phyloP scores from a whole-genome alignment of 2,888 invertebrate species.

The Synergus laeviventris region DNA sequence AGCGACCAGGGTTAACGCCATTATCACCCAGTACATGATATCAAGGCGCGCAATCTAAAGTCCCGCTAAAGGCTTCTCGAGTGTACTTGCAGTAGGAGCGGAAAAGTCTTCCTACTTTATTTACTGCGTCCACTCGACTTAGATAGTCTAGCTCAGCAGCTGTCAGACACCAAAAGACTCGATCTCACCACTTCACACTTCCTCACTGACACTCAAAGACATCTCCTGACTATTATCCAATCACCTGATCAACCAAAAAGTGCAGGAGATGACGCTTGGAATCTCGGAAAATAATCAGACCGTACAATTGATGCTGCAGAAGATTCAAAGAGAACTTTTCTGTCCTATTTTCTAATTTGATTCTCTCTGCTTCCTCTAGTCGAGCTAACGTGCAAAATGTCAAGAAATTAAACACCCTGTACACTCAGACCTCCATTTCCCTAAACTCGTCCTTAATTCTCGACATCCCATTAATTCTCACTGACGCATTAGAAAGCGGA shows the following conservation, averaged over 20 bases:
- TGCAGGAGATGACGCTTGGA: too few relatives aligned
- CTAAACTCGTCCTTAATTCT: conserved; percentile 15
- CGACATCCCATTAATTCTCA: conserved; percentile 6
- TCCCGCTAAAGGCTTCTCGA: conserved; percentile 35
- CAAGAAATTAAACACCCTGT: not conserved
- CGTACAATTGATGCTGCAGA: too few relatives aligned
- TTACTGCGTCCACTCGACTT: conserved; percentile 38
- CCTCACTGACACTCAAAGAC: conserved; percentile 53
- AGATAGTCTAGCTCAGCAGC: conserved; percentile 41
- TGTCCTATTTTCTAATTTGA: too few relatives aligned
- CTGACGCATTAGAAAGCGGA: conserved; percentile 34
- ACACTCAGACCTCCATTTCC: not conserved
- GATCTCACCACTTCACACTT: conserved; percentile 56
- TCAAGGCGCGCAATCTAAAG: conserved; percentile 30
- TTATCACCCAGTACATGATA: conserved; percentile 11
- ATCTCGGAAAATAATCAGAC: too few relatives aligned
- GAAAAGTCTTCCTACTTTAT: conserved; percentile 54
- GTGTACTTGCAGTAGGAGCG: conserved; percentile 34
- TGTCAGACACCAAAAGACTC: conserved; percentile 38
- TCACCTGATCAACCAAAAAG: too few relatives aligned
- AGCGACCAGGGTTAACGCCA: conserved; percentile 24
- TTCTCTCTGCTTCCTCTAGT: too few relatives aligned
- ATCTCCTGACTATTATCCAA: conserved; percentile 29
- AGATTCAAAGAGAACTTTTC: too few relatives aligned
- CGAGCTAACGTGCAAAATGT: too few relatives aligned